A percentile compares a stretch with the other conserved stretches of the same genome.
Evolutionary conservation across 2,888 invertebrate species (phyloP).

Genomic region (Lucinisca nassula): DNA sequence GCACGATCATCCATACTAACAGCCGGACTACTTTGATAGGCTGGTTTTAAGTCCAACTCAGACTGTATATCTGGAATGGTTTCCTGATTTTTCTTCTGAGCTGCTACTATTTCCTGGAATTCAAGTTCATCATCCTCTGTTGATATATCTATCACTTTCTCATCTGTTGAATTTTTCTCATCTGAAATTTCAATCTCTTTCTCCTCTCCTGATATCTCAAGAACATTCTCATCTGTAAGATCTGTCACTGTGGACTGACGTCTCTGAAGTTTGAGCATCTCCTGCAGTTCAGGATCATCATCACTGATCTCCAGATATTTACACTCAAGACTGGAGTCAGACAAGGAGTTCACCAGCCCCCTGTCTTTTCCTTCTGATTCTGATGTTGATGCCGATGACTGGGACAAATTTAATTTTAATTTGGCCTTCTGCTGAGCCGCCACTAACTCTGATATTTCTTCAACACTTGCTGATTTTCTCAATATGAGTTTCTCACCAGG

Average conservation of each 20-base stretch:
- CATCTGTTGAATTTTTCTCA: not conserved
- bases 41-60: conserved; percentile 59
- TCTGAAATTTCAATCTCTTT: conserved; percentile 40
- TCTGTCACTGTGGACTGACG: conserved; percentile 1
- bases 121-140: conserved; percentile 54
- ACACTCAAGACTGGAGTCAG: conserved; percentile 54
- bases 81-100: conserved; percentile 59
- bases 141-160: not conserved
- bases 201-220: not conserved
- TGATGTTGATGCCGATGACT: not conserved
- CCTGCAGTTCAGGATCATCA: conserved; percentile 67
- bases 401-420: conserved; percentile 9
- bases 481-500: conserved; percentile 63
- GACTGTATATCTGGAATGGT: conserved; percentile 44
- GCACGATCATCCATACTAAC: conserved; percentile 64
- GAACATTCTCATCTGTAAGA: conserved; percentile 20
- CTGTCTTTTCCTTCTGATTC: not conserved
- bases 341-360: not conserved
- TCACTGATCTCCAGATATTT: conserved; percentile 61
- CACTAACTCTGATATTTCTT: not conserved
- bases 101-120: conserved; percentile 65
- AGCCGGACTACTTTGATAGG: conserved; percentile 70
- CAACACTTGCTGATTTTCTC: conserved; percentile 1
- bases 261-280: conserved; percentile 69
- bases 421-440: conserved; percentile 24